A percentile compares a stretch with the other conserved stretches of the same genome.
These are phyloP conservation scores for Anseranas semipalmata DNA, from an alignment of 2,113 vertebrate species.

Conservation along the genomic window DNA sequence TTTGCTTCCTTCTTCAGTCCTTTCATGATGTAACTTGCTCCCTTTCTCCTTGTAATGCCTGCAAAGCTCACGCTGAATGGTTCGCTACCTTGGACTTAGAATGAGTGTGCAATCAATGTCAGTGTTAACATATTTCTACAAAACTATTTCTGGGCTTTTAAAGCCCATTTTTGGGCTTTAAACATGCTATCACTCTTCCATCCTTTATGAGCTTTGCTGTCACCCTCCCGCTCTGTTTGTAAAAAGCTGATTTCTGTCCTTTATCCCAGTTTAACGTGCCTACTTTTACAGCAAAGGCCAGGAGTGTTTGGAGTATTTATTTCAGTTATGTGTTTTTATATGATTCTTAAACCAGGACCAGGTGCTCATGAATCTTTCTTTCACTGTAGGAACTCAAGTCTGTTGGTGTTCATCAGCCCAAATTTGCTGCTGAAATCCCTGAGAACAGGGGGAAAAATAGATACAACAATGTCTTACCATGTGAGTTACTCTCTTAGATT, in stretches of 20 bases:
- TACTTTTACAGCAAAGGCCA: not conserved
- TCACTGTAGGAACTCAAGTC: slow-evolving; percentile 85
- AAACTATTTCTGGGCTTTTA: not conserved
- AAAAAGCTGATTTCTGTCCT: not conserved
- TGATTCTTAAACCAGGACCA: not conserved
- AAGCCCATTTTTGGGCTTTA: not conserved
- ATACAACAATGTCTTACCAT: slow-evolving; percentile 95
- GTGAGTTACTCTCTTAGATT: slow-evolving; percentile 78
- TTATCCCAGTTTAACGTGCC: not conserved
- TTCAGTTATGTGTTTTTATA: not conserved
- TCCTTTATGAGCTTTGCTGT: not conserved
- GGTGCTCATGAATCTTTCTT: not conserved
- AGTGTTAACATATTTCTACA: not conserved
- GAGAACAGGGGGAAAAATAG: slow-evolving; percentile 96
- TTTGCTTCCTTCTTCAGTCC: not conserved
- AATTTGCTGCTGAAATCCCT: slow-evolving; percentile 79
- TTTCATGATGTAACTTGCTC: not conserved
- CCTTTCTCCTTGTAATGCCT: not conserved
- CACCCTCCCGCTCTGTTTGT: not conserved
- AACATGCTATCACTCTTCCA: not conserved
- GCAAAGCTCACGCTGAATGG: not conserved
- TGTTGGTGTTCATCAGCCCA: slow-evolving; percentile 86
- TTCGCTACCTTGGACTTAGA: not conserved
- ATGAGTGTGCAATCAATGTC: not conserved
- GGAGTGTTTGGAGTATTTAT: not conserved